Evolutionary conservation across 2,888 invertebrate species (phyloP), one percentile per base, ranked within the genome.

Genomic region (Mimachlamys varia): DNA sequence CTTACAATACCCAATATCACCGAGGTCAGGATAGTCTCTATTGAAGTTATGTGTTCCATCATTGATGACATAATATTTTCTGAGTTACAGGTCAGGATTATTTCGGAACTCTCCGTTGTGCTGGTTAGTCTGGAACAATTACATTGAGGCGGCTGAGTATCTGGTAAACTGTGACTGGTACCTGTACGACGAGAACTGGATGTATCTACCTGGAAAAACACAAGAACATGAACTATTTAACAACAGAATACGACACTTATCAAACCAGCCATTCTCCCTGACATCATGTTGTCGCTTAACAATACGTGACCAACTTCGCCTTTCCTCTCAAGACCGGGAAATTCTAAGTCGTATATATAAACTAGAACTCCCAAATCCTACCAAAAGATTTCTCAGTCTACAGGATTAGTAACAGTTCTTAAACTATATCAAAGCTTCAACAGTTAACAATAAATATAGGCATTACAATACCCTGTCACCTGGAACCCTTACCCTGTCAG

Each of bases 151-250:
- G 15, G 95, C 95, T 1, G 91, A 93, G n/a, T 94, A 96, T 89
- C 94, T 96, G 44, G 92, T 96, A 37, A 93, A 94, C 33, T 94
- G 95, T 55, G 96, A 96, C 15, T 95, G 95, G 95, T 93, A 95
- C 38, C 89, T 95, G 53, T 87, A 90, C n/a, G 88, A 90, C 5
- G 95, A 95, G 90, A 88, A 88, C 10, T 95, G 95, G 95, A 90
- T 95, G 89, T 89, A 90, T 27, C 92, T 95, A 10, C 95, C 95
- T 0, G 95, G 95, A 17, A 94, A 94, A 88, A 92, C 92, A 5
- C 88, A 44, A 0, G 92, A 90, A 13, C 94, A 94, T 87, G 91
- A 93, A 50, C 58, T 88, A 15, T 91, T 93, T 13, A 92, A 94
- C 76, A 88, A 88, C 33, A 55, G 50, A 88, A 92, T 92, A 91